phyloP scores from a whole-genome alignment of 53 echinoderm and acorn worm species.

The Holothuria scabra region DNA sequence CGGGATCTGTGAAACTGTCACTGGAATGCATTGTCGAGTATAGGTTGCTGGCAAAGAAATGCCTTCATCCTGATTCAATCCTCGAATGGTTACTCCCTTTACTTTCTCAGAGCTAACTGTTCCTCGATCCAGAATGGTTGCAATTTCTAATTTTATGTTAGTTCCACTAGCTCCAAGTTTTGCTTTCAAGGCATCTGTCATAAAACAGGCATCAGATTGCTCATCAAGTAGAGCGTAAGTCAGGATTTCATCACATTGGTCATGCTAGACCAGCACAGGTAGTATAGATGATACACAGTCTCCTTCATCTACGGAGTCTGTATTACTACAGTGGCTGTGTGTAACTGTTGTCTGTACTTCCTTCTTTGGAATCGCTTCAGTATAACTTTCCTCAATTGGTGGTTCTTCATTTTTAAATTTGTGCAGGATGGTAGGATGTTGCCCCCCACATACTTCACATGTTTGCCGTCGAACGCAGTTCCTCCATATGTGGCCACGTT shows the following conservation, averaged over 20 bases:
- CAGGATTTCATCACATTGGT: not conserved
- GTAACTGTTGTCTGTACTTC: too few species aligned
- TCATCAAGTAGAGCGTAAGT: constrained; percentile 38
- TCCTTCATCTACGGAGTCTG: not conserved
- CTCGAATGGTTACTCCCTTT: not conserved
- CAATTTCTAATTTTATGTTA: too few species aligned
- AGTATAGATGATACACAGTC: not conserved
- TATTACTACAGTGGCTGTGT: constrained; percentile 15
- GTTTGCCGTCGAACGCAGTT: too few species aligned
- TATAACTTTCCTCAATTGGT: too few species aligned
- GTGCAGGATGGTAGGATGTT: constrained; percentile 43
- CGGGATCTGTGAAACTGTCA: constrained; percentile 68
- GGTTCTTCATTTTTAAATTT: not conserved
- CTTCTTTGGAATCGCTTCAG: too few species aligned
- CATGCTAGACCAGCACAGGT: constrained; percentile 14
- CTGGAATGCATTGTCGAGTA: too few species aligned
- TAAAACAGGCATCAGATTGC: constrained; percentile 44
- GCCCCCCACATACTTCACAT: constrained; percentile 42
- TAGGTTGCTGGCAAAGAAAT: constrained; percentile 13
- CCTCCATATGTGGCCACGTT: too few species aligned
- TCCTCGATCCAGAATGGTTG: not conserved
- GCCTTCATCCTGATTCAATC: not conserved
- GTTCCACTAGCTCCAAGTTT: too few species aligned
- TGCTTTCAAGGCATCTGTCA: not conserved
- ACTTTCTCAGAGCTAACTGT: constrained; percentile 29